Evolutionary conservation across 2,113 vertebrate species (phyloP), one percentile per base, ranked within the genome.

Genomic region (Pteropus alecto): DNA sequence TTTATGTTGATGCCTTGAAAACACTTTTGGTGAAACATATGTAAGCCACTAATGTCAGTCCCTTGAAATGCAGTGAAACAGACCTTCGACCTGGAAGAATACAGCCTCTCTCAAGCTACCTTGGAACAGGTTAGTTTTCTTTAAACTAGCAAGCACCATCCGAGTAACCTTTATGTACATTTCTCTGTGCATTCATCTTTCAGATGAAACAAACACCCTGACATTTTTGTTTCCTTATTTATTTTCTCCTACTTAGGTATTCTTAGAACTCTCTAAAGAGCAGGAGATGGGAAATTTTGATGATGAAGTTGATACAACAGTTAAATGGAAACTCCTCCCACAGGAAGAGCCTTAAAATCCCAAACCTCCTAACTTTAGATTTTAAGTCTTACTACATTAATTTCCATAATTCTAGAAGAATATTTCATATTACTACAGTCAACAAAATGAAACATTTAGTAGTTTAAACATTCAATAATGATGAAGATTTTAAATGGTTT

Each of bases 81-180:
- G 65, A 95, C 48, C 78, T 98, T 98, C 46, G 85, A 87, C 54
- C 81, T 98, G 0, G 98, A 98, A 95, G 98, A 98, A 26, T 98
- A 98, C 95, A 98, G 98, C 96, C 98, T 98, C 90, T 98, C 98
- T 21, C 71, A 98, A 94, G 96, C 94, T 87, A 98, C 98, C 83
- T 76, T 98, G 95, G 97, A 98, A n/a, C 98, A 98, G 98, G 98
- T 98, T 96, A 1, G 96, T 22, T 41, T 60, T 77, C n/a, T 65
- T 48, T 68, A 56, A 68, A 46, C 11, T 30, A 21, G 30, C 0
- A 2, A 48, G 24, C 61, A 35, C 58, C 48, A 9, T 46, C 48
- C 1, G 4, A 33, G 6, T 76, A 15, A 35, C 26, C 68, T 83
- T 22, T 73, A 41, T 61, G 54, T 71, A 30, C 58, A 41, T 41